Conservation (phyloP, 2,113 vertebrate species). For the Halcyon malimbica region DNA sequence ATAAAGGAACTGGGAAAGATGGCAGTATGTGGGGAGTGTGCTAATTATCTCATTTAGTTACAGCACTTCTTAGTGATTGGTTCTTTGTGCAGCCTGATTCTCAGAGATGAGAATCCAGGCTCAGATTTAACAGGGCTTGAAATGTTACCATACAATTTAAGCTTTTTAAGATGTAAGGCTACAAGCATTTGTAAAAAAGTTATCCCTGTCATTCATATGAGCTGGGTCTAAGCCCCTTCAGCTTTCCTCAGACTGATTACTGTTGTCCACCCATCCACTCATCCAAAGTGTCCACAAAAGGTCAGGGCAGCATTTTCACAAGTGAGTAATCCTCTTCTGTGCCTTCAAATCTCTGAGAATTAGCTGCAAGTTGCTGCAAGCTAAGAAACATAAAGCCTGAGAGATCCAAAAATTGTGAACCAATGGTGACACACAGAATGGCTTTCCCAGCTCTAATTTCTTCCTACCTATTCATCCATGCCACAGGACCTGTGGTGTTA, state of each 20-base stretch:
- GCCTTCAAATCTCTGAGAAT: neutral
- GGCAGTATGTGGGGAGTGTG: neutral
- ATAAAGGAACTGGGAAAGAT: neutral
- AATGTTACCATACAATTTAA: neutral
- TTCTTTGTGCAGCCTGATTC: neutral
- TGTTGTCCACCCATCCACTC: neutral
- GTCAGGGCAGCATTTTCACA: neutral
- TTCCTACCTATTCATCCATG: neutral
- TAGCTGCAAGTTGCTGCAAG: neutral
- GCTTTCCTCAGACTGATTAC: neutral
- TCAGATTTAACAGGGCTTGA: neutral
- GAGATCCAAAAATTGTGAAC: neutral
- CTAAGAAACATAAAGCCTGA: neutral
- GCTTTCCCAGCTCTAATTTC: neutral
- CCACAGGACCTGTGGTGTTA: neutral
- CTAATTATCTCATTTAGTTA: neutral
- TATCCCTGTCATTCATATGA: neutral
- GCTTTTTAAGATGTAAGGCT: constrained; percentile 1
- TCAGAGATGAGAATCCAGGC: neutral
- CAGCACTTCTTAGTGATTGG: neutral
- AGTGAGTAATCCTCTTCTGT: neutral
- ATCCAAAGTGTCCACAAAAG: neutral
- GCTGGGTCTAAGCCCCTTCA: neutral
- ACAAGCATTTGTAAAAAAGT: constrained; percentile 22
- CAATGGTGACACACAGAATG: neutral